Conservation (phyloP, 2,113 vertebrate genomes). For the Nibea coibor region DNA sequence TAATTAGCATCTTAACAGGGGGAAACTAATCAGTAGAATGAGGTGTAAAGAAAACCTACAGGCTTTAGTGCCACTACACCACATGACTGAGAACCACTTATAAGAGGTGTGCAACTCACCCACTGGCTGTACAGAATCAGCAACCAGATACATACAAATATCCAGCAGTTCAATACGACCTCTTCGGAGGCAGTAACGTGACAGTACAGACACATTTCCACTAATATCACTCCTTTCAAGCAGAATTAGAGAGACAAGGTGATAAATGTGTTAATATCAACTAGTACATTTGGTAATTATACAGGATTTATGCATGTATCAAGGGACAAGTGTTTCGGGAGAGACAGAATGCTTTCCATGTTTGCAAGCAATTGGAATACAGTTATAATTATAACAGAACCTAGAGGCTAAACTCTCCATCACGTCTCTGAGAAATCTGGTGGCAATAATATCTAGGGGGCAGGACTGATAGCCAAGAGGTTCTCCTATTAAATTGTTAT, state of each 20-base stretch:
- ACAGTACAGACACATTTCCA: neutral
- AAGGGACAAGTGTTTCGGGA: neutral
- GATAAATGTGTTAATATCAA: neutral
- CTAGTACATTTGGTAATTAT: neutral
- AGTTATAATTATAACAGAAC: slow-evolving; percentile 29
- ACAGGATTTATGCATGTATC: neutral
- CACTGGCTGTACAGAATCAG: slow-evolving; percentile 13
- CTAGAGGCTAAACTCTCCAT: slow-evolving; percentile 29
- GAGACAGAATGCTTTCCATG: neutral
- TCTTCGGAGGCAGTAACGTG: neutral
- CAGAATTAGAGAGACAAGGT: neutral
- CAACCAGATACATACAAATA: slow-evolving; percentile 11
- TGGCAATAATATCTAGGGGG: slow-evolving; percentile 40
- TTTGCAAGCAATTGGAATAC: slow-evolving; percentile 23
- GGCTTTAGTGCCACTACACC: neutral
- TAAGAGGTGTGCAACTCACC: slow-evolving; percentile 8
- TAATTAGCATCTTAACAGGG: neutral
- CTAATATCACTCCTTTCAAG: neutral
- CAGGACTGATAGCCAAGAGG: slow-evolving; percentile 43
- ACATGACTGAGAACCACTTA: slow-evolving; percentile 5
- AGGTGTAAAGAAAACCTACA: neutral
- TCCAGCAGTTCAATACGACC: slow-evolving; percentile 21
- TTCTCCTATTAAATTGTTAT: slow-evolving; percentile 59
- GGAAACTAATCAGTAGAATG: slow-evolving; percentile 17
- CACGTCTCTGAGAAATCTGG: slow-evolving; percentile 27